These are phyloP conservation scores for Pterostichus niger DNA, from an alignment of 2,888 invertebrate genomes.

Conservation along the genomic window DNA sequence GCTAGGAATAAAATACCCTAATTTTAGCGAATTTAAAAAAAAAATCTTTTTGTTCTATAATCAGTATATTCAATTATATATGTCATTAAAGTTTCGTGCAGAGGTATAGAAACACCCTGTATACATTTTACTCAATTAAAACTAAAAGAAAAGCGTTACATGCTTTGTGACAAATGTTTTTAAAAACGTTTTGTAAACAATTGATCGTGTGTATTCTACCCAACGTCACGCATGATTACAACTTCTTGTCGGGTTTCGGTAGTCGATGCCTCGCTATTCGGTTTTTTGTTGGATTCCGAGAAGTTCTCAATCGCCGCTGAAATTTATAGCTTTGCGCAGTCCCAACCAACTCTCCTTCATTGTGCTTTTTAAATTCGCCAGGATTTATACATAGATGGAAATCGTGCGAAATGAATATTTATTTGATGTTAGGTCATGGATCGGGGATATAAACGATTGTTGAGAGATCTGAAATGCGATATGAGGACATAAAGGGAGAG, in stretches of 20 bases:
- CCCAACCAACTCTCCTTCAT: not conserved
- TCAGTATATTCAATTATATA: too few relatives aligned
- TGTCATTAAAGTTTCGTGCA: too few relatives aligned
- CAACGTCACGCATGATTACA: slow-evolving; percentile 8
- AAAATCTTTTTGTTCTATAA: too few relatives aligned
- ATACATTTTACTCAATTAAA: too few relatives aligned
- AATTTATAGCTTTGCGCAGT: not conserved
- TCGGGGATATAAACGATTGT: slow-evolving; percentile 16
- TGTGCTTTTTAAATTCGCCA: slow-evolving; percentile 26
- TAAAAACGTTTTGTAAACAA: too few relatives aligned
- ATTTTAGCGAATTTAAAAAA: too few relatives aligned
- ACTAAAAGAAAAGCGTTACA: not conserved
- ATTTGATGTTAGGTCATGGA: slow-evolving; percentile 43
- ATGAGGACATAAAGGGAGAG: not conserved
- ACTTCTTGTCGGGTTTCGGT: not conserved
- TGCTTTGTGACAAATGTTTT: too few relatives aligned
- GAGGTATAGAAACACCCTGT: too few relatives aligned
- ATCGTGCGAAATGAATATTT: slow-evolving; percentile 36
- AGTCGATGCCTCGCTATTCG: not conserved
- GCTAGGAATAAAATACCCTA: too few relatives aligned
- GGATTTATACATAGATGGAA: slow-evolving; percentile 46
- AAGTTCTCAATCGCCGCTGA: slow-evolving; percentile 1
- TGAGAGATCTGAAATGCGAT: slow-evolving; percentile 14
- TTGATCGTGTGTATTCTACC: not conserved
- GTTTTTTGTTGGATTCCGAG: not conserved